phyloP scores from a whole-genome alignment of 2,113 vertebrate species.

The Rostratula benghalensis region DNA sequence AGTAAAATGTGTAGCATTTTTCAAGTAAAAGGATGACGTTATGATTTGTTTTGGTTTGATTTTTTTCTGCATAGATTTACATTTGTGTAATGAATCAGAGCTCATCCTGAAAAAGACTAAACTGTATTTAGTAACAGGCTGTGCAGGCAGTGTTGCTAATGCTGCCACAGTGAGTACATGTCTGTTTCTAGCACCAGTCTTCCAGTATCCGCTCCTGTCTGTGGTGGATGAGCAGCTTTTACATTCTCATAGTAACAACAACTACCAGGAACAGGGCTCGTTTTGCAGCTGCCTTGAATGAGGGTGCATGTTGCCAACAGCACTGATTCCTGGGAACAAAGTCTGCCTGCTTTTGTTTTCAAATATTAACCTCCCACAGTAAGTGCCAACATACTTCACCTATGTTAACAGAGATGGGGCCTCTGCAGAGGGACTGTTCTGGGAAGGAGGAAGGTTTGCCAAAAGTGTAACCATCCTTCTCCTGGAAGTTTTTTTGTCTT shows the following conservation, averaged over 20 bases:
- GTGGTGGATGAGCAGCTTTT: neutral
- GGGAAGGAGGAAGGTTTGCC: neutral
- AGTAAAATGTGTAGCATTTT: neutral
- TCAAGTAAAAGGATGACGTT: neutral
- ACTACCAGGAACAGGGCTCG: neutral
- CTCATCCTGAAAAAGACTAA: neutral
- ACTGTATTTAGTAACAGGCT: neutral
- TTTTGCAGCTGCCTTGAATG: slow-evolving; percentile 46
- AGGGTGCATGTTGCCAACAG: neutral
- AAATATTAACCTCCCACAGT: slow-evolving; percentile 17
- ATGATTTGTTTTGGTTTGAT: neutral
- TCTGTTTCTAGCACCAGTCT: neutral
- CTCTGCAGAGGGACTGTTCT: neutral
- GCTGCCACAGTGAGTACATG: neutral
- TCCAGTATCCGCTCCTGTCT: neutral
- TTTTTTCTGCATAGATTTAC: neutral
- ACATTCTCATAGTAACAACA: neutral
- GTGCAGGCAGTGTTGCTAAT: neutral
- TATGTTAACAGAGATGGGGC: neutral
- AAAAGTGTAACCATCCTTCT: neutral
- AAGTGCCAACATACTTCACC: slow-evolving; percentile 2
- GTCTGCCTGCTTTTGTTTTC: neutral
- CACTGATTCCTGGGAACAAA: neutral
- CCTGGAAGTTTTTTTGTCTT: neutral
- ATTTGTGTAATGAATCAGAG: neutral